Base-by-base conservation (phyloP, 2,113 vertebrate genomes). In the Xenotilapia longispinis region DNA sequence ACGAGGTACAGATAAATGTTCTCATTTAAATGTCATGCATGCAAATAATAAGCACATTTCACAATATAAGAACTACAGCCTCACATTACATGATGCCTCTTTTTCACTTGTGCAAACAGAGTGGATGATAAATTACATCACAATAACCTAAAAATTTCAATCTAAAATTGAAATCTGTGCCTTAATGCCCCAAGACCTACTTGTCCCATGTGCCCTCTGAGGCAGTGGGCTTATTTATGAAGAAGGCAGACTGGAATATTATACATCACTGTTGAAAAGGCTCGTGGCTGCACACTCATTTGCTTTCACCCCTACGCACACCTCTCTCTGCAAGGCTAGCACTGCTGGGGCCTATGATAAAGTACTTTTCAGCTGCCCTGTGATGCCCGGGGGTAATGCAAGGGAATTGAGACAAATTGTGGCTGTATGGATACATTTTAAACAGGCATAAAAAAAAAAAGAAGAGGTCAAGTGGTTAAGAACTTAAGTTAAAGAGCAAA, bases 391-490 rank as follows among this genome's bases (percentile, higher is more conserved):
- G 63, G 90, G 68, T 45, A 78, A 73, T 9, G 28, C 45, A 17
- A 81, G 68, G 83, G 58, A 79, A 91, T 36, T 47, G 84, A 88
- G 89, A 91, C 73, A 89, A 88, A 89, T 82, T 55, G 38, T 53
- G 10, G n/a, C 60, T 57, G n/a, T 42, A n/a, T 36, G 9, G 33
- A 80, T 80, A 63, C 6, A 31, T 33, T 85, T 81, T 73, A 70
- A 86, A 78, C 45, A 49, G 73, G 68, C 26, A 42, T 70, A 84
- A 82, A 31, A 36, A 70, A 6, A 2, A 7, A 2, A 5, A 3
- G 80, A 79, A 3, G 45, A 83, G 81, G 85, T 89, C 58, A 84
- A 60, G 28, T 17, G 53, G 23, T 42, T 54, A 54, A 78, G 21
- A 83, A 53, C 70, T 47, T 47, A 49, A 49, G 42, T 75, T 31